Base-by-base conservation (phyloP, 2,113 vertebrate species). In the Pseudorectes ferrugineus region DNA sequence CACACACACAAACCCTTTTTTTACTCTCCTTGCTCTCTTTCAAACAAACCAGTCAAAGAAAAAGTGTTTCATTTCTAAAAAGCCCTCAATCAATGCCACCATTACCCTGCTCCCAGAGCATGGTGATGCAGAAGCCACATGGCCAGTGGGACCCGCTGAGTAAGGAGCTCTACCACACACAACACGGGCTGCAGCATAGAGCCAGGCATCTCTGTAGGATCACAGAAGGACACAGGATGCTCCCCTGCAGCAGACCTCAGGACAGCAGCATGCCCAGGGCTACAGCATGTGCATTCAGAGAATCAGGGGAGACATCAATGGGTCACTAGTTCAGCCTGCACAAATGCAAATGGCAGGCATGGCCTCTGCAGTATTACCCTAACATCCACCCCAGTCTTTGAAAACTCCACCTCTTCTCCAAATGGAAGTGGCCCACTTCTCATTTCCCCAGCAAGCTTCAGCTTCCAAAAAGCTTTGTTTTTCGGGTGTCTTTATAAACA, bases 391-490 rank as follows among this genome's bases (percentile, higher is more conserved):
- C 33, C 29, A 54, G 33, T 3, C 61, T 68, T 51, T 36, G 70
- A 68, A 87, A 92, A 73, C 17, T 36, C 28, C 12, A 67, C 14
- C 23, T 80, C 36, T 63, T 57, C 22, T 28, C 31, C 59, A 79
- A 85, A 77, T 1, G 0, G 11, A 52, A 76, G 28, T 10, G 15
- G 11, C 31, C 10, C 18, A 28, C 14, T 83, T 83, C 33, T 54
- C 28, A 23, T 25, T 79, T 77, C 31, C 55, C 55, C 51, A 55
- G 25, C 16, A 88, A 83, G 23, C 3, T 78, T 73, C 79, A 84
- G 46, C 57, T 94, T 73, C 55, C 62, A 67, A 45, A 83, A 57
- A 61, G 28, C n/a, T 88, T 76, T 76, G 35, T 9, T 88, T 91
- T 81, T 71, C 31, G 45, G 36, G 26, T 33, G 10, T 54, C 48